phyloP scores from a whole-genome alignment of 1,140 invertebrate genomes.

The Probaryconus sp. region DNA sequence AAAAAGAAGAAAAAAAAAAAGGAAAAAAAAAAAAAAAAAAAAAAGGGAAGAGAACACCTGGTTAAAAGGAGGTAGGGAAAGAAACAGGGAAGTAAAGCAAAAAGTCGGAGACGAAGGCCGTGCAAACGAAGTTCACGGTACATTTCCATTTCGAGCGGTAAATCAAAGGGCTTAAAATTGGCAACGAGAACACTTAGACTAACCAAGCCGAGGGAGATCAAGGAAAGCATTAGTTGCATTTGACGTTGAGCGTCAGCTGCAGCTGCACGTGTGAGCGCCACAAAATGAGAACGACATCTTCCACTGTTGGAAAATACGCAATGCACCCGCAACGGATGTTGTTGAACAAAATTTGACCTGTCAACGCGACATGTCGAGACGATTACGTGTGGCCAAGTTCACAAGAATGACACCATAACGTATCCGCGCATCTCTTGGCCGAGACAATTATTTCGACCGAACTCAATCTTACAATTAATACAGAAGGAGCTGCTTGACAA shows the following conservation, averaged over 20 bases:
- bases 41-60: slow-evolving; percentile 20
- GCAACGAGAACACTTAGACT: slow-evolving; percentile 57
- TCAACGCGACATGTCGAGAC: slow-evolving; percentile 57
- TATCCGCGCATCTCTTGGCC: slow-evolving; percentile 10
- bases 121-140: slow-evolving; percentile 58
- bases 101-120: slow-evolving; percentile 5
- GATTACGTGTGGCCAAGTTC: slow-evolving; percentile 45
- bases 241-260: slow-evolving; percentile 74
- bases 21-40: no score
- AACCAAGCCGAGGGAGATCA: slow-evolving; percentile 65
- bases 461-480: slow-evolving; percentile 50
- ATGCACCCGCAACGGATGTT: slow-evolving; percentile 56
- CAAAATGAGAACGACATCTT: slow-evolving; percentile 56
- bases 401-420: slow-evolving; percentile 28
- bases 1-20: no score
- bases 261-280: slow-evolving; percentile 64
- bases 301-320: slow-evolving; percentile 50
- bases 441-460: slow-evolving; percentile 52
- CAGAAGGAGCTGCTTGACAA: slow-evolving; percentile 7
- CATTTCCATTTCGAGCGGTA: slow-evolving; percentile 62
- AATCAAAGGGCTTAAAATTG: slow-evolving; percentile 65
- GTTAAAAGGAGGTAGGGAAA: slow-evolving; percentile 8
- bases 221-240: slow-evolving; percentile 74
- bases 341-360: slow-evolving; percentile 60
- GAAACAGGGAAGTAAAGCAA: slow-evolving; percentile 4